Percentiles rank a stretch among this genome's conserved stretches.
phyloP scores from a whole-genome alignment of 2,113 vertebrate genomes.

The Ciconia stormi region DNA sequence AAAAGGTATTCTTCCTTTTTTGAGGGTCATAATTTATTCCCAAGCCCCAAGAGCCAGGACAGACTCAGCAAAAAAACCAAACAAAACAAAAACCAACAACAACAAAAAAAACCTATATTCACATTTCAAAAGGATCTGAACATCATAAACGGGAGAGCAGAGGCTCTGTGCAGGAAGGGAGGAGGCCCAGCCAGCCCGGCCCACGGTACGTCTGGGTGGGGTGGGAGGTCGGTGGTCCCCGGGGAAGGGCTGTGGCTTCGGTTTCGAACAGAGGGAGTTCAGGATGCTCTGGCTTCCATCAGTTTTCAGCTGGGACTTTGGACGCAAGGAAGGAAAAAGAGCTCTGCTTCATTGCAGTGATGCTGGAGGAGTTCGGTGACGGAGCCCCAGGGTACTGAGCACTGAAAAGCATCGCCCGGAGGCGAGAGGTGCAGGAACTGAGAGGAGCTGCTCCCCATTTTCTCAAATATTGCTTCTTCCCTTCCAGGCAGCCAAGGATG shows the following conservation, averaged over 20 bases:
- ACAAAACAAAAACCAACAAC: not conserved
- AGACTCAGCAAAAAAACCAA: slow-evolving; percentile 1
- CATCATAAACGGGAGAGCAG: not conserved
- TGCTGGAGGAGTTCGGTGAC: not conserved
- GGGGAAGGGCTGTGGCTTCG: not conserved
- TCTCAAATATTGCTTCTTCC: not conserved
- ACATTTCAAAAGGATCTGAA: slow-evolving; percentile 69
- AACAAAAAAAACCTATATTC: slow-evolving; percentile 27
- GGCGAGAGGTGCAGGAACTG: not conserved
- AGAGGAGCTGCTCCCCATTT: not conserved
- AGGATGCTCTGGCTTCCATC: not conserved
- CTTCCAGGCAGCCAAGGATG: not conserved
- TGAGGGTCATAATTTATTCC: slow-evolving; percentile 19
- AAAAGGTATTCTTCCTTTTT: slow-evolving; percentile 18
- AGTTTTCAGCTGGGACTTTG: not conserved
- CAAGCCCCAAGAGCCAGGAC: slow-evolving; percentile 4
- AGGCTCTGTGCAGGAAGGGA: not conserved
- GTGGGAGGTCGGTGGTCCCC: not conserved
- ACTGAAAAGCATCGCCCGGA: not conserved
- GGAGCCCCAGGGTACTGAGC: not conserved
- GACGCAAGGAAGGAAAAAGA: not conserved
- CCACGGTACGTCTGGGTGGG: not conserved
- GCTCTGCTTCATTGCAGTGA: not conserved
- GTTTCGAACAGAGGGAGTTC: not conserved
- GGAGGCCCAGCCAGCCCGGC: not conserved